These are phyloP conservation scores for Venturia canescens DNA, from an alignment of 1,140 invertebrate genomes.

Conservation along the genomic window DNA sequence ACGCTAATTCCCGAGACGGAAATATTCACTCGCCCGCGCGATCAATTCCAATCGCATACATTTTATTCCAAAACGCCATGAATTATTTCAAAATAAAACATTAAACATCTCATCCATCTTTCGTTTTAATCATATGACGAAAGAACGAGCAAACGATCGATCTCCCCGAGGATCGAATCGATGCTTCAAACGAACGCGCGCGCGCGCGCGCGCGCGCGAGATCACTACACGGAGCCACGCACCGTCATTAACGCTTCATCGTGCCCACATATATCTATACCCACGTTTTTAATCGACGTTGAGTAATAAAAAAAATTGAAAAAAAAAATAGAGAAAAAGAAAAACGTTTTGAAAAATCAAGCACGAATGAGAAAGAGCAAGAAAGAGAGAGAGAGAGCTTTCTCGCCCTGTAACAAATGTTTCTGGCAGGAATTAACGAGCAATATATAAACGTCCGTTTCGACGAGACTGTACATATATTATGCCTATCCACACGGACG, in stretches of 20 bases:
- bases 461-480: too few species aligned
- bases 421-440: slow-evolving; percentile 47
- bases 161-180: slow-evolving; percentile 8
- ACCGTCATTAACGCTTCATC: background rate
- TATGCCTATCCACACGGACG: background rate
- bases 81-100: background rate
- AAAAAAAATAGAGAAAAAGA: background rate
- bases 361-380: background rate
- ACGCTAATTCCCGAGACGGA: background rate
- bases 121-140: slow-evolving; percentile 4
- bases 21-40: background rate
- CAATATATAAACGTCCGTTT: slow-evolving; percentile 54
- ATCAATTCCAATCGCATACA: background rate
- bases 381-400: slow-evolving; percentile 16
- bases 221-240: background rate
- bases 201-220: background rate
- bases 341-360: background rate
- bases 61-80: background rate
- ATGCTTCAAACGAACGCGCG: background rate
- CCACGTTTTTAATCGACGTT: background rate
- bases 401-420: slow-evolving; percentile 50
- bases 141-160: slow-evolving; percentile 56
- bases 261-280: background rate
- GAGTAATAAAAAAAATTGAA: too few species aligned
- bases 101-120: slow-evolving; percentile 39